Evolutionary conservation across 1,140 invertebrate genomes (phyloP), one percentile per base, ranked within the genome.

Genomic region (Manduca sexta): DNA sequence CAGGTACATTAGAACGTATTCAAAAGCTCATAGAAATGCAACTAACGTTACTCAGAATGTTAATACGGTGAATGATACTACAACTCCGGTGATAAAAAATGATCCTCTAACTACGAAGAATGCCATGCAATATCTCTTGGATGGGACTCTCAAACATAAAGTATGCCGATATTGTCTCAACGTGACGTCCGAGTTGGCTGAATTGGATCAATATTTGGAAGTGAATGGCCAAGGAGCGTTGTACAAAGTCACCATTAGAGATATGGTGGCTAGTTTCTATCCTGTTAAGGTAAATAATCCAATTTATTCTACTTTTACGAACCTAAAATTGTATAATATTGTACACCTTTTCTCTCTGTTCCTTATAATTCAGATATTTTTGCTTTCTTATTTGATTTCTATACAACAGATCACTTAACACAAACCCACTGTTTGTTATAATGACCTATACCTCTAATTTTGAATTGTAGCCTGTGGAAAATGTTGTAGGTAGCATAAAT

Each of bases 91-190:
- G 18, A 15, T 15, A 40, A 49, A 56, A 31, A 48, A 43, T 29
- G 57, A 67, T 16, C 52, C 64, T 5, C 60, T 83, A 43, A 74
- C 67, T 13, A 71, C 79, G 0, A 76, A 79, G 49, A 71, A 74
- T 42, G 81, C 79, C 2, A 55, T 82, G n/a, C 69, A 74, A 26
- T 71, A 68, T 55, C 54, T 85, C 12, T 34, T 85, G 5, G 63
- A 69, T 48, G 79, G 76, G 4, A 70, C 64, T 14, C 51, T 85
- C n/a, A 70, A 61, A 45, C 60, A 55, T n/a, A 66, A 64, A 53
- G 77, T 85, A 6, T 85, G 82, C 49, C 64, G 73, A 29, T 83
- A 76, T 55, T 85, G 82, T 37, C 50, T 85, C 5, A 65, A 66
- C 41, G 47, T 73, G 6, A 59, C 61, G 4, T 51, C 48, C 16